These are phyloP conservation scores for Dicranocentrus wangi DNA, from an alignment of 2,888 invertebrate species.

Conservation along the genomic window DNA sequence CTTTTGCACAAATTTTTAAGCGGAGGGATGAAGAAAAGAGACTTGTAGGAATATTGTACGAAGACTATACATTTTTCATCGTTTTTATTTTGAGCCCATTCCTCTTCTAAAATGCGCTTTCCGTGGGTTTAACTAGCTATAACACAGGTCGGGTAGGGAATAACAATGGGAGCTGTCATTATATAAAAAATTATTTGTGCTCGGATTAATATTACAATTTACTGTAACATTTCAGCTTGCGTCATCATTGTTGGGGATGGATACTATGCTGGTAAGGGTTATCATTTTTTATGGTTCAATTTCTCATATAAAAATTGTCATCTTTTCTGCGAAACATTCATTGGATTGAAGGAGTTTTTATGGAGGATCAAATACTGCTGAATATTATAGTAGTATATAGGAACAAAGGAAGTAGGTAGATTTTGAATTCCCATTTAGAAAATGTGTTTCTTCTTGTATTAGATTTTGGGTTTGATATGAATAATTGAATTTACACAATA, in stretches of 20 bases:
- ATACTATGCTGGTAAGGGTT: not conserved
- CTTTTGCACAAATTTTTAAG: not conserved
- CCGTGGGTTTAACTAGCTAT: not conserved
- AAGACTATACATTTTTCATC: not conserved
- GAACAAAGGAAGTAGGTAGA: not conserved
- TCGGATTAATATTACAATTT: conserved; percentile 10
- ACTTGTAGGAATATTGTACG: not conserved
- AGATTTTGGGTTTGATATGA: not conserved
- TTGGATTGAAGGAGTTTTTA: not conserved
- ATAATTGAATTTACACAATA: conserved; percentile 21
- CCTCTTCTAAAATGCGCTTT: not conserved
- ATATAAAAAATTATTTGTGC: conserved; percentile 20
- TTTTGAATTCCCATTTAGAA: not conserved
- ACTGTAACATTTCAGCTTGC: conserved; percentile 1
- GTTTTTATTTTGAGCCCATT: not conserved
- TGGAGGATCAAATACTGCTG: conserved; percentile 21
- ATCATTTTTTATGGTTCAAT: conserved; percentile 28
- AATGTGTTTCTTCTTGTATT: not conserved
- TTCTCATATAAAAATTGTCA: conserved; percentile 20
- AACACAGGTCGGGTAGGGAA: not conserved
- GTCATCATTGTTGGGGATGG: conserved; percentile 16
- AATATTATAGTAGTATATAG: not conserved
- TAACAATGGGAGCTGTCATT: conserved; percentile 11
- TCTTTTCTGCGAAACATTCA: not conserved
- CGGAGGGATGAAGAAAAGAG: not conserved